Conservation (phyloP, 2,888 invertebrate genomes). For the Drosophila siamana region DNA sequence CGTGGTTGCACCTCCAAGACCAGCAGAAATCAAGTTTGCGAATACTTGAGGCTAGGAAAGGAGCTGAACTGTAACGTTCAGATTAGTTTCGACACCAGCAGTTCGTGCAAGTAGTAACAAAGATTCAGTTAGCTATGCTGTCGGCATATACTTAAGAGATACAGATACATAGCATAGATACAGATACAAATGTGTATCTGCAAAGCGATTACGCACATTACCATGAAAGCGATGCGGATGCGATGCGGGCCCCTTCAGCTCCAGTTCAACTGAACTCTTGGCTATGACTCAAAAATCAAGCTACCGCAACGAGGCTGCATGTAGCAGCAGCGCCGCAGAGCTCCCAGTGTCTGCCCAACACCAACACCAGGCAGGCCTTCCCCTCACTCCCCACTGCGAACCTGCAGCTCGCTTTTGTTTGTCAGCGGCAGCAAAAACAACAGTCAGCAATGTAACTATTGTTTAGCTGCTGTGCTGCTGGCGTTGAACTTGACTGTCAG, state of each 20-base stretch:
- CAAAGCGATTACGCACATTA: slow-evolving; percentile 55
- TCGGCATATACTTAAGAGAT: slow-evolving; percentile 27
- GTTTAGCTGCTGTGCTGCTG: slow-evolving; percentile 55
- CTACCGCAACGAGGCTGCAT: slow-evolving; percentile 74
- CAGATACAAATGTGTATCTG: slow-evolving; percentile 10
- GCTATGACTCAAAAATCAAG: slow-evolving; percentile 76
- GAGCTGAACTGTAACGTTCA: slow-evolving; percentile 70
- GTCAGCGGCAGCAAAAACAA: slow-evolving; percentile 45
- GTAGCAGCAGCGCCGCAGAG: slow-evolving; percentile 19
- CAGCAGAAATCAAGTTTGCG: neutral
- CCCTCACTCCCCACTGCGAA: neutral
- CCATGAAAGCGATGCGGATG: slow-evolving; percentile 70
- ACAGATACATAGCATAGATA: slow-evolving; percentile 10
- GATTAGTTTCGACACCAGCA: slow-evolving; percentile 62
- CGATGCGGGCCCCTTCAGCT: slow-evolving; percentile 57
- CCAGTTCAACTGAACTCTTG: slow-evolving; percentile 57
- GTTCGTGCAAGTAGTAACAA: slow-evolving; percentile 16
- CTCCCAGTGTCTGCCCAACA: neutral
- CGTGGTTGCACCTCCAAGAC: neutral
- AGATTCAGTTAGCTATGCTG: slow-evolving; percentile 41
- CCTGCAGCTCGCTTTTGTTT: slow-evolving; percentile 57
- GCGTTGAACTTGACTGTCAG: slow-evolving; percentile 80
- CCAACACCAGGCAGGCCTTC: neutral
- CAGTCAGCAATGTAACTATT: slow-evolving; percentile 60
- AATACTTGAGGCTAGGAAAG: slow-evolving; percentile 46